phyloP scores from a whole-genome alignment of 1,140 invertebrate species.

The Hylaeus anthracinus region DNA sequence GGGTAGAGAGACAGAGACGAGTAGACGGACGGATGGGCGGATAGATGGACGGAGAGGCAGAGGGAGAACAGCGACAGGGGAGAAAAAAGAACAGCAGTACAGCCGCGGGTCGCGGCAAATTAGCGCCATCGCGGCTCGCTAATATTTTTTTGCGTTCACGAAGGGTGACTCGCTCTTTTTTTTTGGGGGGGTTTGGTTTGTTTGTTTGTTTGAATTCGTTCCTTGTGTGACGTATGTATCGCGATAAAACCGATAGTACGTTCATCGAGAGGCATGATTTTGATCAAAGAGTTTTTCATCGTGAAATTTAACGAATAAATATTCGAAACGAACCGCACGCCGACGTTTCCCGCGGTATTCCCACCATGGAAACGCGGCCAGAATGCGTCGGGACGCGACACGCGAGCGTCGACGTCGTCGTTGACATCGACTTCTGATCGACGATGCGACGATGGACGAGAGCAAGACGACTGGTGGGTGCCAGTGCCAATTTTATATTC shows the following conservation, averaged over 20 bases:
- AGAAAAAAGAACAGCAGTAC: slow-evolving; percentile 34
- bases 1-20: slow-evolving; percentile 21
- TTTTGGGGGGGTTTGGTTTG: slow-evolving; percentile 1
- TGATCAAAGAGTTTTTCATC: slow-evolving; percentile 46
- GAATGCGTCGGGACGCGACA: neutral
- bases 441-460: too few relatives aligned
- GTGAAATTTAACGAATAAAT: slow-evolving; percentile 44
- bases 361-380: neutral
- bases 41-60: slow-evolving; percentile 24
- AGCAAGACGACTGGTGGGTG: too few relatives aligned
- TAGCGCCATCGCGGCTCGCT: slow-evolving; percentile 63
- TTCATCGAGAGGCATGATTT: slow-evolving; percentile 48
- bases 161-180: slow-evolving; percentile 29
- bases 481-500: too few relatives aligned
- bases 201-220: slow-evolving; percentile 29
- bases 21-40: slow-evolving; percentile 20
- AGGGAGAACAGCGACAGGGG: slow-evolving; percentile 31
- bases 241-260: slow-evolving; percentile 46
- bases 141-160: slow-evolving; percentile 61
- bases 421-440: neutral
- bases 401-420: neutral
- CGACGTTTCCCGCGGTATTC: neutral
- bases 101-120: slow-evolving; percentile 63
- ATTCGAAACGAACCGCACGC: slow-evolving; percentile 23
- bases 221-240: slow-evolving; percentile 37